A percentile compares a stretch with the other conserved stretches of the same genome.
phyloP scores from a whole-genome alignment of 1,140 invertebrate genomes.

The Ditylenchus dipsaci region DNA sequence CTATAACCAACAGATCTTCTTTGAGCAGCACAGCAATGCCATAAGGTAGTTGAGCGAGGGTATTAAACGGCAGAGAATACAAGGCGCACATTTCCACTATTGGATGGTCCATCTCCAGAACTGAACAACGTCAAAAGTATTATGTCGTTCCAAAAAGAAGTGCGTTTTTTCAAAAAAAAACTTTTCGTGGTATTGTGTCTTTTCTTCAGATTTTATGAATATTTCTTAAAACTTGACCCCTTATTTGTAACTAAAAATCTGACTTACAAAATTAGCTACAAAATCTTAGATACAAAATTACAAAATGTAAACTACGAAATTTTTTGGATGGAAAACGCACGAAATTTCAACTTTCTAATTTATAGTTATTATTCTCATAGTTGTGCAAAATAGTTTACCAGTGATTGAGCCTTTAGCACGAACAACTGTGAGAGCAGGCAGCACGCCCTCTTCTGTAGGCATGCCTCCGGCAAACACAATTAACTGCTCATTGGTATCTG shows the following conservation, averaged over 20 bases:
- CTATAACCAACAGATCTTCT: slow-evolving; percentile 95
- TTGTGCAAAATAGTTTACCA: no score
- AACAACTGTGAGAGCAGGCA: slow-evolving; percentile 75
- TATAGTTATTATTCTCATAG: no score
- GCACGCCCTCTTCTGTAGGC: slow-evolving; percentile 51
- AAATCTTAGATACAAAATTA: no score
- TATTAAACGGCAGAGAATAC: slow-evolving; percentile 84
- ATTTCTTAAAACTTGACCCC: no score
- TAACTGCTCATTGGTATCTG: slow-evolving; percentile 47
- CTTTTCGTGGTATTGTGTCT: background rate
- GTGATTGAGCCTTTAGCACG: slow-evolving; percentile 84
- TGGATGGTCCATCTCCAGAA: slow-evolving; percentile 88
- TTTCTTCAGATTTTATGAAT: no score
- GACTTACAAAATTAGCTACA: no score
- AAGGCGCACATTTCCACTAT: slow-evolving; percentile 84
- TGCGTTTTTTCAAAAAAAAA: slow-evolving; percentile 65
- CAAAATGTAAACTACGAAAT: no score
- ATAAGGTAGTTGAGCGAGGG: slow-evolving; percentile 84
- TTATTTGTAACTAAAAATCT: no score
- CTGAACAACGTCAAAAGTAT: background rate
- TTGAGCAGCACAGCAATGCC: slow-evolving; percentile 92
- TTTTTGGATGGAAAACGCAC: no score
- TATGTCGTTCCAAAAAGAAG: slow-evolving; percentile 85
- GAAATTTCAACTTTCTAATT: no score
- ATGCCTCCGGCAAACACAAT: slow-evolving; percentile 63